Conservation (phyloP, 2,888 invertebrate genomes). For the Rhamphomyia laevipes region DNA sequence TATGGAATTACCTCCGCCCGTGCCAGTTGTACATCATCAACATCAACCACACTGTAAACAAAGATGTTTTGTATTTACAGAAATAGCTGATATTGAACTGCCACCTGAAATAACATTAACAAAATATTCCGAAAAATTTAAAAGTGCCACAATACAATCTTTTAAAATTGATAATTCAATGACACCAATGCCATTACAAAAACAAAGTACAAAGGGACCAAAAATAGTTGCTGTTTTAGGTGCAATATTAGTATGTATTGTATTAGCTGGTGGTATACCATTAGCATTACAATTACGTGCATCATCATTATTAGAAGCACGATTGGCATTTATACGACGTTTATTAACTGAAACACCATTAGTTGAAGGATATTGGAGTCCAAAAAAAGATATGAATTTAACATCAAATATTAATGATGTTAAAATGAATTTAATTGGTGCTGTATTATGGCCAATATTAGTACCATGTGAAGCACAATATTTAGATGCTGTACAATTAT, state of each 20-base stretch:
- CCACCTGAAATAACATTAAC: conserved; percentile 32
- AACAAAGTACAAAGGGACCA: conserved; percentile 21
- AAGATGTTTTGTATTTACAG: conserved; percentile 37
- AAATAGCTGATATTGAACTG: conserved; percentile 37
- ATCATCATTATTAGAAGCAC: conserved; percentile 44
- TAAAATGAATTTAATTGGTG: conserved; percentile 42
- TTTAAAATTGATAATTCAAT: conserved; percentile 28
- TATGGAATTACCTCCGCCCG: conserved; percentile 34
- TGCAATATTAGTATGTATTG: conserved; percentile 30
- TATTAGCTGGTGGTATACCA: conserved; percentile 39
- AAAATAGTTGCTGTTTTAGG: conserved; percentile 28
- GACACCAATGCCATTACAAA: conserved; percentile 11
- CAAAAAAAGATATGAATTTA: conserved; percentile 21
- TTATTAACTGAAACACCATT: conserved; percentile 44
- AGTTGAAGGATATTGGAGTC: conserved; percentile 42
- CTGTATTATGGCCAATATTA: conserved; percentile 37
- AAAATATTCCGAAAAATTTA: conserved; percentile 34
- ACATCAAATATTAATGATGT: conserved; percentile 25
- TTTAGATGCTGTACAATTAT: conserved; percentile 52
- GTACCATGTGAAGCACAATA: conserved; percentile 52
- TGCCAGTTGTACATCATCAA: conserved; percentile 25
- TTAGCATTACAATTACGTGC: conserved; percentile 44
- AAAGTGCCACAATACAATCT: conserved; percentile 31
- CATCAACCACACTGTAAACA: conserved; percentile 35
- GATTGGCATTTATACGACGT: conserved; percentile 43